Evolutionary conservation across 2,797 vertebrate genomes (phyloP), one percentile per base, ranked within the genome.

Genomic region (Hyperoplus immaculatus): DNA sequence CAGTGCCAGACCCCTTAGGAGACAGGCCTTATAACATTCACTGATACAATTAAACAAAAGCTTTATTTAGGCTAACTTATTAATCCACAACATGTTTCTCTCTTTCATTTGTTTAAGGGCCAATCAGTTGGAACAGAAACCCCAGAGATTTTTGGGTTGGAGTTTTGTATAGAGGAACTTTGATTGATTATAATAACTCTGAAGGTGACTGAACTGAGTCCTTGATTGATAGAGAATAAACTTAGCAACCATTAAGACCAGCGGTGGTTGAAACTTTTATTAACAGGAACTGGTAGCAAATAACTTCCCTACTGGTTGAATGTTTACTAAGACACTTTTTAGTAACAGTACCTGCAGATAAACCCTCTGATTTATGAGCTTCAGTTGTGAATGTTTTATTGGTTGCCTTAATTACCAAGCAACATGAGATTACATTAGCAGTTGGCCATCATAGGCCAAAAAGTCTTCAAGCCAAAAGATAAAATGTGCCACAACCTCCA

Each of bases 31-130:
- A 18, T 0, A 42, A 9, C 4, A n/a, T 76, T 46, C 21, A 7
- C 46, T 43, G n/a, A 50, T 56, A 8, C 46, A 81, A 2, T 66
- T 59, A 74, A 65, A 53, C 61, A 73, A 58, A 65, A 3, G 8
- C 38, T 43, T 56, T 21, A 5, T 39, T 70, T 43, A 45, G 39
- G 49, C 15, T 10, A 45, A 73, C 6, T 2, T 69, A 65, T 41
- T 21, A 62, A 42, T 69, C 15, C 41, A 51, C 16, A 65, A 29
- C 54, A 13, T 61, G 39, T 68, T 73, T 16, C 45, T 49, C 41
- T 1, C 3, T 54, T 80, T 64, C 43, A 62, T 59, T 72, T 49
- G 41, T 68, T 63, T 29, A 9, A 16, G 5, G 55, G 3, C 7
- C 8, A 56, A 4, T 21, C 29, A 51, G 46, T 65, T 49, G 41